Percentiles rank a stretch among this genome's conserved stretches.
Conservation (phyloP, 2,797 vertebrate species). For the Peromyscus eremicus region DNA sequence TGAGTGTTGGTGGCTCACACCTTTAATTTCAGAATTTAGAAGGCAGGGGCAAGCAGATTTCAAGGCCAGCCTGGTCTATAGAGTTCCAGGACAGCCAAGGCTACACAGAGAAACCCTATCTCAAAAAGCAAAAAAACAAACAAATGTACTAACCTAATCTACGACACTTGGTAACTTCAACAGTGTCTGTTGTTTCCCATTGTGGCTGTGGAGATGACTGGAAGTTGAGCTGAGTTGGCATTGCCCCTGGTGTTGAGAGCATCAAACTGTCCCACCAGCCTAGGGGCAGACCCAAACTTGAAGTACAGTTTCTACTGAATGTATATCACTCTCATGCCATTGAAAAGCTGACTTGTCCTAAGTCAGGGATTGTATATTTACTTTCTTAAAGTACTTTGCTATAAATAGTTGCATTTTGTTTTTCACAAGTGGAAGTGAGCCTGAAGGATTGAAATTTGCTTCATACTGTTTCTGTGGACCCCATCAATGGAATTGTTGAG, state of each 20-base stretch:
- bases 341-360: background rate
- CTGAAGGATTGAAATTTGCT: background rate
- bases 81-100: background rate
- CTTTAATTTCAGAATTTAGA: background rate
- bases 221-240: background rate
- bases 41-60: background rate
- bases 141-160: background rate
- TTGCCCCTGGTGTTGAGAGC: too few species aligned
- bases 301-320: background rate
- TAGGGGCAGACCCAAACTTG: background rate
- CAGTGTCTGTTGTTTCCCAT: fast-evolving
- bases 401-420: background rate
- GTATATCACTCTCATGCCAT: background rate
- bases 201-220: background rate
- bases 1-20: background rate
- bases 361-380: background rate
- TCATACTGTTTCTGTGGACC: background rate
- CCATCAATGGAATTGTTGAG: background rate
- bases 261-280: background rate
- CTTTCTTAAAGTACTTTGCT: background rate
- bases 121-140: background rate
- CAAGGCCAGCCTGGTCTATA: background rate
- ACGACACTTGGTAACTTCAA: too few species aligned
- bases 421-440: background rate
- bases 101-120: background rate